These are phyloP conservation scores for Diabrotica virgifera DNA, from an alignment of 1,140 invertebrate genomes.

Conservation along the genomic window DNA sequence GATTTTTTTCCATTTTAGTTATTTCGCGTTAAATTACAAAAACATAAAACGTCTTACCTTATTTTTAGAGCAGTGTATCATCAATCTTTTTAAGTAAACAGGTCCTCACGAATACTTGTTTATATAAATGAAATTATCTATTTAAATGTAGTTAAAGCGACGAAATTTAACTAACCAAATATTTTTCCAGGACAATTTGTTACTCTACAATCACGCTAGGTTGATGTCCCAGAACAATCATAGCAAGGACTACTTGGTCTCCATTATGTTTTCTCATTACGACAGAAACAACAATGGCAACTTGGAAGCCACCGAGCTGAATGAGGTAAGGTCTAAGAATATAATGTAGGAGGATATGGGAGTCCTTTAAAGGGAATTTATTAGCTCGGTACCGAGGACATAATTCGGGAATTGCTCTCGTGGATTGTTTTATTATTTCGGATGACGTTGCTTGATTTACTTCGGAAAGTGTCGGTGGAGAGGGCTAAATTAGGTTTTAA, in stretches of 20 bases:
- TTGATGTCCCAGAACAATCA: conserved; percentile 60
- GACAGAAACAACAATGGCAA: conserved; percentile 71
- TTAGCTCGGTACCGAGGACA: background rate
- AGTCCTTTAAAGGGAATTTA: background rate
- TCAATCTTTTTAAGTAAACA: no score
- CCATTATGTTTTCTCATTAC: conserved; percentile 77
- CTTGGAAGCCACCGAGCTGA: conserved; percentile 65
- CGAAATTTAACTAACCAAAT: background rate
- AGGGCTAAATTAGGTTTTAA: no score
- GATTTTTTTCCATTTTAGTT: no score
- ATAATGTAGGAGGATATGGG: background rate
- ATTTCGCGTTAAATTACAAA: no score
- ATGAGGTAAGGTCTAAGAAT: conserved; percentile 50
- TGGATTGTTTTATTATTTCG: conserved; percentile 1
- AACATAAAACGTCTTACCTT: no score
- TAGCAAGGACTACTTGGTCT: conserved; percentile 72
- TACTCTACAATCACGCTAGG: conserved; percentile 70
- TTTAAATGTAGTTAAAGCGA: no score
- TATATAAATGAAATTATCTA: no score
- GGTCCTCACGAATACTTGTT: no score
- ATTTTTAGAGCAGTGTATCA: no score
- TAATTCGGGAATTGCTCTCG: background rate
- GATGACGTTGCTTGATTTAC: background rate
- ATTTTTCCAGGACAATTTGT: conserved; percentile 63
- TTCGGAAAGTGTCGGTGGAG: no score